Base-by-base conservation (phyloP, 2,113 vertebrate species). In the Natator depressus region DNA sequence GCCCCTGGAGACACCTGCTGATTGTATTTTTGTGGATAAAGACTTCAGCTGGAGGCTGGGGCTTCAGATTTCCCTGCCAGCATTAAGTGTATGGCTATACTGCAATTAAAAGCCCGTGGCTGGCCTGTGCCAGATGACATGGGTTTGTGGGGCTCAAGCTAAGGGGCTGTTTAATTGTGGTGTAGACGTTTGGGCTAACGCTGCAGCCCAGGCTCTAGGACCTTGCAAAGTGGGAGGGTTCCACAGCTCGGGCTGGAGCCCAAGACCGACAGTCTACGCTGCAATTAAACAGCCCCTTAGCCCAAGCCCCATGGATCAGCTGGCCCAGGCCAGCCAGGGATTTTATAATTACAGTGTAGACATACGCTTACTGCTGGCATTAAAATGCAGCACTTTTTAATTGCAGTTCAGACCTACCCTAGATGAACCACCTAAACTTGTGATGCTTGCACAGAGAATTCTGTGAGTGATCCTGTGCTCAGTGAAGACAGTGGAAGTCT, bases 391-490 rank as follows among this genome's bases (percentile, higher is more conserved):
- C 57, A 59, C 25, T 29, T 31, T 96, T 84, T 55, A 47, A 81
- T 94, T 95, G 93, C 80, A 49, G 54, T 84, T 51, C 59, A 87
- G 47, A 82, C 5, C 20, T 85, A 91, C 85, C 89, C 27, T 31
- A 59, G 31, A 10, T 51, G 88, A 93, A 20, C 42, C 94, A 10
- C 87, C 91, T 87, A 89, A 91, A 35, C 7, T 96, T 91, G 91
- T 87, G 59, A 94, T 89, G 76, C 69, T 79, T 87, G 79, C 93
- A 76, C 24, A 90, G 59, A 62, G 89, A 87, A 51, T 90, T 96
- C 76, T 90, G 42, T n/a, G 31, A 35, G 93, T 85, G 86, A 59
- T 80, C 83, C 80, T 54, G 53, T 80, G 75, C 85, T 93, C 29
- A 0, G 19, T 84, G 84, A 93, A 93, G 87, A 85, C 14, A 53